Evolutionary conservation across 2,888 invertebrate genomes (phyloP), one percentile per base, ranked within the genome.

Genomic region (Heliconius sara): DNA sequence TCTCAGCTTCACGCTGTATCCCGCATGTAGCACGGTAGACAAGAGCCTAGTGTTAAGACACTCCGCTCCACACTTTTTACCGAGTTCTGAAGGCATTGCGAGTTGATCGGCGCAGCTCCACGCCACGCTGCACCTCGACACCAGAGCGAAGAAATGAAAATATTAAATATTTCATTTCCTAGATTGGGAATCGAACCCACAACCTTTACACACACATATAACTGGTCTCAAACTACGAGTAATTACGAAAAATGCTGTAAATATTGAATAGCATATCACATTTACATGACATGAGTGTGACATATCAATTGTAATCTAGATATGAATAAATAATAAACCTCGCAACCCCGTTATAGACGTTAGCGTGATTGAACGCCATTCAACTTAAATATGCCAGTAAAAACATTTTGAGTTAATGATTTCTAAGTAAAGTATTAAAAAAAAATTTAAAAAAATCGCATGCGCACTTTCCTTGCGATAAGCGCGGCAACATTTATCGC

Each of bases 331-430:
- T 78, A 73, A 57, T 34, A 57, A 9, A 68, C 16, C 68, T 67
- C 78, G 43, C 12, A 66, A 52, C 9, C 30, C 12, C 19, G 7
- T 66, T 66, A 73, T 43, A 16, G 57, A 27, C 16, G 25, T 57
- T 78, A 43, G 68, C 68, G 74, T 78, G 78, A 12, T 52, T 10
- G n/a, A 30, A 66, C 13, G 16, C 57, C 27, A 39, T 78, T 68
- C 5, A 30, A 47, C 6, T 47, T 67, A 76, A 76, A 76, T 66
- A 19, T 52, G 66, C 43, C n/a, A 60, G n/a, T 3, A 60, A 34
- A 30, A n/a, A 73, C 22, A 60, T 73, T 57, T 25, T 65, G 6
- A 65, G 0, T 4, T 65, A 25, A 65, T 65, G 25, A 65, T 27
- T 70, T 70, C 5, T 30, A 30, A 71, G 22, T 30, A 72, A 47